Evolutionary conservation across 2,113 vertebrate genomes (phyloP).

Genomic region (Ia io): DNA sequence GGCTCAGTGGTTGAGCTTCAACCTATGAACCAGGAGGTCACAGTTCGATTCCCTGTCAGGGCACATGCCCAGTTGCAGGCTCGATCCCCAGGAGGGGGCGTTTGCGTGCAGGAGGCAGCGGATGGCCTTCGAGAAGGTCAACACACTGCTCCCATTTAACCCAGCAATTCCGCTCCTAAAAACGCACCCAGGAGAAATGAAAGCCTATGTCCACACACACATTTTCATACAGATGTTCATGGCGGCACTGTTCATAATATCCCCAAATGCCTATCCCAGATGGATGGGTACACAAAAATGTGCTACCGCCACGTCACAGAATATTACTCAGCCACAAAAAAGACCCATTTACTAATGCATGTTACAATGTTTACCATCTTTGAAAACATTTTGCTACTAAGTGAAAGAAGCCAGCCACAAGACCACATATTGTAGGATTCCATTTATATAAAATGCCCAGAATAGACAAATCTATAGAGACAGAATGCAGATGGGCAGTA

Average conservation of each 20-base stretch:
- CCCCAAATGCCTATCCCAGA: neutral
- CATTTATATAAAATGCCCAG: neutral
- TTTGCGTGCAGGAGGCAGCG: too few relatives aligned
- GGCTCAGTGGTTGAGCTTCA: too few relatives aligned
- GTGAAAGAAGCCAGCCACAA: neutral
- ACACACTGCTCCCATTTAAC: neutral
- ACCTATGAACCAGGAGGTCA: too few relatives aligned
- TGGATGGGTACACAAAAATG: neutral
- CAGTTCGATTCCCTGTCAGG: too few relatives aligned
- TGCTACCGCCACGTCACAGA: accelerated
- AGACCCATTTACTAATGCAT: neutral
- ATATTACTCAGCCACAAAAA: neutral
- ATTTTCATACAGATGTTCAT: neutral
- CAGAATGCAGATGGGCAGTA: accelerated
- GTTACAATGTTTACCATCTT: accelerated
- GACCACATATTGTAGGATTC: neutral
- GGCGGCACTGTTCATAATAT: neutral
- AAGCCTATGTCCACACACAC: neutral
- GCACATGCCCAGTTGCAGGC: too few relatives aligned
- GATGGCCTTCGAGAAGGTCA: neutral
- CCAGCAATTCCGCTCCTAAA: neutral
- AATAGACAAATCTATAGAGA: neutral
- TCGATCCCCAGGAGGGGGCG: too few relatives aligned
- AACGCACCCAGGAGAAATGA: neutral
- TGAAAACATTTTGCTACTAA: neutral